Base-by-base conservation (phyloP, 2,888 invertebrate genomes). In the Melanostoma mellinum region DNA sequence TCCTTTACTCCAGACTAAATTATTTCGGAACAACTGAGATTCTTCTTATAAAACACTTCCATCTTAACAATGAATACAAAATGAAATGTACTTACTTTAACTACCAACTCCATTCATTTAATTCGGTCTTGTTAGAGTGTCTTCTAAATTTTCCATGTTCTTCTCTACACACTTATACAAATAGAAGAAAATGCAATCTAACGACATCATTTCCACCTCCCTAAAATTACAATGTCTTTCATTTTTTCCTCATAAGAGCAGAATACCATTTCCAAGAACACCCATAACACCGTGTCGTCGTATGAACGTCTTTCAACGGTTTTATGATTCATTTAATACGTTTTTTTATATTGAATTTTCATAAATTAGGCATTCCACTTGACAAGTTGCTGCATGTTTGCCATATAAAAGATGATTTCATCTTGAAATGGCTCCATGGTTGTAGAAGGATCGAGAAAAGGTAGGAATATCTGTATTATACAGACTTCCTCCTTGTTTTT, bases 321-420 rank as follows among this genome's bases (percentile, higher is more conserved):
- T 79, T 84, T 10, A 46, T 46, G n/a, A 46, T 46, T 46, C 44
- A 71, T 79, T 84, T 84, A 79, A 84, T 84, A 74, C 69, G 65
- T 84, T 84, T 77, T 77, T 75, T 76, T 74, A 68, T 84, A 84
- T 84, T 61, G 74, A 84, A 79, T 84, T 84, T 79, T 79, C 84
- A 84, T 79, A 84, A 84, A 84, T 84, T 79, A 79, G 74, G 71
- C 74, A 78, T 82, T 74, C 78, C 53, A 78, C 78, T 78, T 79
- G 74, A 74, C 69, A 79, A 84, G 79, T 78, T 48, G 69, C 74
- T 74, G 65, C 79, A 84, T 74, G 84, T 61, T 84, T 69, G 71
- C 48, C 84, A 75, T 79, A 20, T 20, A 79, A 74, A 74, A 74
- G 60, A 74, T 78, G 78, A 78, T 78, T 65, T 78, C 58, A 65